Base-by-base conservation (phyloP, 2,888 invertebrate species). In the Teinopalpus imperialis region DNA sequence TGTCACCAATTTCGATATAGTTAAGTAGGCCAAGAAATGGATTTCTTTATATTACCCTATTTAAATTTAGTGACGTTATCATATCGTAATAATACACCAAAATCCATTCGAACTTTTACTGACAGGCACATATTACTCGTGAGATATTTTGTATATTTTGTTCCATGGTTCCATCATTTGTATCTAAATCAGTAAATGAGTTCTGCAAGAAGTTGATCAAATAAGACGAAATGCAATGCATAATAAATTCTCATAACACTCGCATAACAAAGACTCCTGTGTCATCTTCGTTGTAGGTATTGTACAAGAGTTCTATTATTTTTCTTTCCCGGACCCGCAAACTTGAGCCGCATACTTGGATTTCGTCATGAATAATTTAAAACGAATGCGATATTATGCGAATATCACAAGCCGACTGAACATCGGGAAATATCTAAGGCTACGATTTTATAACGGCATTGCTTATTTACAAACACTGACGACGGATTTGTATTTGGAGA, bases 291-390 rank as follows among this genome's bases (percentile, higher is more conserved):
- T 24, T 44, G 18, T 18, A 44, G 37, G 24, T 24, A 44, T 26
- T 8, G 8, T 36, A 20, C 18, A 23, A 9, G 31, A 37, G 37
- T 58, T 56, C 55, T 62, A 66, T 76, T 76, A 70, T 72, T 74
- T 73, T 74, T 69, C 62, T 57, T 56, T 57, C 53, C 56, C 60
- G 66, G 66, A 66, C 61, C 57, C 63, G 50, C 54, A 50, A 68
- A 68, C 66, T 66, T 60, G 56, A 62, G 56, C 61, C 61, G 63
- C 64, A 68, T 77, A 82, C 74, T 83, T 78, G 65, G 69, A 69
- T 71, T 78, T 79, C 71, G 71, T 76, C 74, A 81, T 82, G 81
- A 85, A 86, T 86, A 78, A 80, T 76, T 80, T 78, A 72, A 75
- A 75, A 69, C 68, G 66, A 71, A 63, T 61, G 65, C 60, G 58